Base-by-base conservation (phyloP, 2,888 invertebrate species). In the Pachymerium ferrugineum region DNA sequence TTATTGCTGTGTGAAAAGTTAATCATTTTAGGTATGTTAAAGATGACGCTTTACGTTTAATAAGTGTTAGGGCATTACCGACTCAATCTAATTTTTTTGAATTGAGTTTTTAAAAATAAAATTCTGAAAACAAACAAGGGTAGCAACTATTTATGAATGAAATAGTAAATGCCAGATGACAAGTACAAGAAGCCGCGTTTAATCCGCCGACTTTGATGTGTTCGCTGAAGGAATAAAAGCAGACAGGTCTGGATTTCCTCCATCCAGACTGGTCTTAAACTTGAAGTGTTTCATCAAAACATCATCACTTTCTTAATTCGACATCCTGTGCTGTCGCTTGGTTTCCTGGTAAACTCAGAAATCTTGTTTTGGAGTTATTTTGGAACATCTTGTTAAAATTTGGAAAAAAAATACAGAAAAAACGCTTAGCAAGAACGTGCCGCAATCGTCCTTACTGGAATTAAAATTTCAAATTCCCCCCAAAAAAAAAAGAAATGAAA, bases 1-100 rank as follows among this genome's bases (percentile, higher is more conserved):
- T 29, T 69, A 31, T 69, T 12, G 69, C 12, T 16, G 19, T 6
- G 30, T 22, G 29, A 68, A 10, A 69, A 3, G 30, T 12, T 33
- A 30, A 62, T 12, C 62, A 62, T 62, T 62, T 62, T 62, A n/a
- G n/a, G n/a, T n/a, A 62, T 62, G 25, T 62, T 62, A 62, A 62
- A 62, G 62, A 25, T 62, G 62, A 62, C 28, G 62, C 5, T 25
- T 14, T 8, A 0, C 10, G 62, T 28, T 62, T 62, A 47, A 47
- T n/a, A 47, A 19, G 19, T 8, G n/a, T 38, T 38, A 38, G 38
- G 14, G 16, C n/a, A 2, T 4, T 14, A 38, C 14, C 16, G 38
- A 38, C 14, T 38, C 14, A 38, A 38, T 38, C 14, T 35, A 35
- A 14, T 10, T 38, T 38, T 38, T 38, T 3, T 38, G 38, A 10